Conservation (phyloP, 2,113 vertebrate species). For the Scartelaos histophorus region DNA sequence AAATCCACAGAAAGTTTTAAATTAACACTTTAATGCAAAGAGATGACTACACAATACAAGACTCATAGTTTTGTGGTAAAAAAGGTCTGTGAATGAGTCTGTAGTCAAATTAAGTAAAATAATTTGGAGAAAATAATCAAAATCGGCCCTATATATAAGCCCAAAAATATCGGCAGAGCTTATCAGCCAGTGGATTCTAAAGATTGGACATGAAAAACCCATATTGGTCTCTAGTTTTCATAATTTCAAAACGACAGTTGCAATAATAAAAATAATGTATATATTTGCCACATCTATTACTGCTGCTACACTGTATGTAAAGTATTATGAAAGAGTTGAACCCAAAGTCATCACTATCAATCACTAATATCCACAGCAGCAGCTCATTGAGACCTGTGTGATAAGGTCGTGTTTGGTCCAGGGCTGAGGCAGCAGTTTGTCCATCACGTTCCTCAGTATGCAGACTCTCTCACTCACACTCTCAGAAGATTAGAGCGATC, state of each 20-base stretch:
- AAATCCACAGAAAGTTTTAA: no score
- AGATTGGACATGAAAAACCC: no score
- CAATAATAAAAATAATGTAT: not conserved
- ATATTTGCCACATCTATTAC: not conserved
- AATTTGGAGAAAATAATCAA: no score
- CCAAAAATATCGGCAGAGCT: no score
- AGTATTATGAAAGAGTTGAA: not conserved
- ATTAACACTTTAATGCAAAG: no score
- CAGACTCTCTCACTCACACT: not conserved
- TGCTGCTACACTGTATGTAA: not conserved
- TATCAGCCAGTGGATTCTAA: no score
- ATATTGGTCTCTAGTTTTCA: not conserved
- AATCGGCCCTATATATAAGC: no score
- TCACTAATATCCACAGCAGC: not conserved
- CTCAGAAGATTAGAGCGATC: conserved; percentile 34
- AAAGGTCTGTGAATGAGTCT: no score
- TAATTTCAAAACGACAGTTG: not conserved
- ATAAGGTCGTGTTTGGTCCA: conserved; percentile 7
- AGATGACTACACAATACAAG: no score
- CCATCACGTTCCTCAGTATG: conserved; percentile 15
- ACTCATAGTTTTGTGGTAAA: no score
- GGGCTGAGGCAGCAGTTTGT: not conserved
- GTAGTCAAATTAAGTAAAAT: no score
- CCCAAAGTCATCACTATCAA: not conserved
- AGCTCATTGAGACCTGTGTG: conserved; percentile 1